These are phyloP conservation scores for Platycnemis pennipes DNA, from an alignment of 2,888 invertebrate species.

Conservation along the genomic window DNA sequence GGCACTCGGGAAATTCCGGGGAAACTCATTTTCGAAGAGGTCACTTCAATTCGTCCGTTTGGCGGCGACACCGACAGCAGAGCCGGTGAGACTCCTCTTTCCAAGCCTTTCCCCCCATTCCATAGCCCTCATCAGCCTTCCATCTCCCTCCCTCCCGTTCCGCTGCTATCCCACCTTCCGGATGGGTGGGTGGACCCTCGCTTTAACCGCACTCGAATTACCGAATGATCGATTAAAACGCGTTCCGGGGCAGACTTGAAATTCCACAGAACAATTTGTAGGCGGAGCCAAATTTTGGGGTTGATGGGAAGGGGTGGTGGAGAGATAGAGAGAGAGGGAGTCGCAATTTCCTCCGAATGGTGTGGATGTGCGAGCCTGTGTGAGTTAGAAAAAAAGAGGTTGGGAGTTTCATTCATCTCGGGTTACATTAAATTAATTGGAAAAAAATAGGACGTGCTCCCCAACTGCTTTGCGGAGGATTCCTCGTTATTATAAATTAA, in stretches of 20 bases:
- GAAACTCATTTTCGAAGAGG: constrained; percentile 61
- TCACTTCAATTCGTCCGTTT: constrained; percentile 45
- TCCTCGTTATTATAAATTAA: background rate
- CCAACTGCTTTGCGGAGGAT: background rate
- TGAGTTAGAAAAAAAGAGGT: background rate
- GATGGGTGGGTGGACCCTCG: background rate
- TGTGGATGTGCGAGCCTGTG: background rate
- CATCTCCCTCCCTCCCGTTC: background rate
- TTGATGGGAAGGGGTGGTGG: background rate
- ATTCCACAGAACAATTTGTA: constrained; percentile 64
- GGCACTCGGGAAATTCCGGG: constrained; percentile 44
- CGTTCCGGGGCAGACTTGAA: constrained; percentile 55
- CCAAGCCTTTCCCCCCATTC: background rate
- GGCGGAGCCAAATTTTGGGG: constrained; percentile 37
- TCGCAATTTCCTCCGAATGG: constrained; percentile 40
- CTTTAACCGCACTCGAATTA: constrained; percentile 56
- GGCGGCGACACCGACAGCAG: background rate
- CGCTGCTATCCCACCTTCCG: background rate
- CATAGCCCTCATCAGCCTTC: background rate
- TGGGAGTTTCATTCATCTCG: background rate
- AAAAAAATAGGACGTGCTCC: background rate
- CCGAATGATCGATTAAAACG: constrained; percentile 49
- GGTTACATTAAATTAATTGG: constrained; percentile 39
- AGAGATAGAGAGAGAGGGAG: background rate
- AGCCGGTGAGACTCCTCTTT: background rate